A percentile compares a stretch with the other conserved stretches of the same genome.
Evolutionary conservation across 2,888 invertebrate species (phyloP).

Genomic region (Nemurella pictetii): DNA sequence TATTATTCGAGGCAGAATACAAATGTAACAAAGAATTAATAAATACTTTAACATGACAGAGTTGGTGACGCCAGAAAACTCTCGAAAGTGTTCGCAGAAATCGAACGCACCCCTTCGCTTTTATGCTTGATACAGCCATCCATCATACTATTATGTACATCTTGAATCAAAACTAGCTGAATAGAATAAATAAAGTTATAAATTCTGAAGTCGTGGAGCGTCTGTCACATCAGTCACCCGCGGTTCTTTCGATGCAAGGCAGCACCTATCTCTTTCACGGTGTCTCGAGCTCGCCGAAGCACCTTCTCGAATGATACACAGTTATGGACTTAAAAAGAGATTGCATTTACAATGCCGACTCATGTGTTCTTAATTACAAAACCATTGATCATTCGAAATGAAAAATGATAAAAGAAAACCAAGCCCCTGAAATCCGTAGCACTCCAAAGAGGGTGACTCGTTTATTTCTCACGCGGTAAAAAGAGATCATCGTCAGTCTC

Average conservation of each 20-base stretch:
- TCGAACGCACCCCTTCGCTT: background rate
- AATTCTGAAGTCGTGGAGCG: background rate
- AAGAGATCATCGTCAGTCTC: background rate
- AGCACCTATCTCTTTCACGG: constrained; percentile 26
- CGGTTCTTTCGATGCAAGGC: constrained; percentile 20
- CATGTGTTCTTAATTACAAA: background rate
- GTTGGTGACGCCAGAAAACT: background rate
- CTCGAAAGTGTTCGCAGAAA: background rate
- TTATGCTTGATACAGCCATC: background rate
- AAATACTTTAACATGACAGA: background rate
- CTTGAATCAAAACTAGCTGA: background rate
- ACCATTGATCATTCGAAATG: background rate
- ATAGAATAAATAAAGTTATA: constrained; percentile 21
- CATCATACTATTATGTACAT: constrained; percentile 5
- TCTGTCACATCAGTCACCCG: constrained; percentile 23
- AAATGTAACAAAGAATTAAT: background rate
- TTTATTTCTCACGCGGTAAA: background rate
- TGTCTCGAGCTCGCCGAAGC: background rate
- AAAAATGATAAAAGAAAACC: background rate
- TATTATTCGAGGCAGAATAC: background rate
- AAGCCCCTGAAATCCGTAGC: background rate
- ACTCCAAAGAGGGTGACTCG: background rate
- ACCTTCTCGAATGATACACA: constrained; percentile 21
- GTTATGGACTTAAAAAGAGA: background rate
- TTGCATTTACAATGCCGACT: background rate